These are phyloP conservation scores for Mesocentrotus franciscanus DNA, from an alignment of 53 echinoderm and acorn worm species.

Conservation along the genomic window DNA sequence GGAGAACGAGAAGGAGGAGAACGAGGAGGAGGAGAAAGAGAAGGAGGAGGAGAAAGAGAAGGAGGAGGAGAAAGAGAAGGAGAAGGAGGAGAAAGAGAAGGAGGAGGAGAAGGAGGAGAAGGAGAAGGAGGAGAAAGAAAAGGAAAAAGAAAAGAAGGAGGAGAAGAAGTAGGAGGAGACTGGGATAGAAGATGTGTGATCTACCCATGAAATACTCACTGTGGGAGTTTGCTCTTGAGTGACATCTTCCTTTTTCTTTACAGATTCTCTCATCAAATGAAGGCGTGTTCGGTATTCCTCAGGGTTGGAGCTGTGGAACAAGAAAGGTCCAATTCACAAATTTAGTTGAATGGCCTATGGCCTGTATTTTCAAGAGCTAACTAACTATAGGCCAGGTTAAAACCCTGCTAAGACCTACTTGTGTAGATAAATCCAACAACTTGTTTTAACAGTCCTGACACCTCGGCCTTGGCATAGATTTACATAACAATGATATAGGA, in stretches of 20 bases:
- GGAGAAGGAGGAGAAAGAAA: neutral
- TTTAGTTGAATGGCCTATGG: neutral
- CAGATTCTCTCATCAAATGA: slow-evolving; percentile 61
- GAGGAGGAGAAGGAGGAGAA: neutral
- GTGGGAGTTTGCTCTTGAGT: neutral
- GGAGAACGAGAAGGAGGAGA: neutral
- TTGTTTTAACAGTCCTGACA: too few relatives aligned
- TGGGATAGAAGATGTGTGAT: too few relatives aligned
- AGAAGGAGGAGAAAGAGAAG: neutral
- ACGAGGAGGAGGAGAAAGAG: neutral
- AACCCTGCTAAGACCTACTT: too few relatives aligned
- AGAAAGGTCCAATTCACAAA: neutral
- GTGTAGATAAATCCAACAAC: too few relatives aligned
- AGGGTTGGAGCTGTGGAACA: slow-evolving; percentile 72
- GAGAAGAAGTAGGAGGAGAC: too few relatives aligned
- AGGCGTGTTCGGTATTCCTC: slow-evolving; percentile 78
- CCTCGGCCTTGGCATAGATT: too few relatives aligned
- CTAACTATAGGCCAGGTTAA: too few relatives aligned
- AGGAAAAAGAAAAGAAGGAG: neutral
- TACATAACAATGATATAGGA: too few relatives aligned
- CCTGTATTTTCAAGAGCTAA: too few relatives aligned
- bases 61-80: neutral
- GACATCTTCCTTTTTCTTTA: neutral
- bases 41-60: neutral
- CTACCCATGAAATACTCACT: neutral